Evolutionary conservation across 2,797 vertebrate genomes (phyloP).

Genomic region (Phalloptychus januarius): DNA sequence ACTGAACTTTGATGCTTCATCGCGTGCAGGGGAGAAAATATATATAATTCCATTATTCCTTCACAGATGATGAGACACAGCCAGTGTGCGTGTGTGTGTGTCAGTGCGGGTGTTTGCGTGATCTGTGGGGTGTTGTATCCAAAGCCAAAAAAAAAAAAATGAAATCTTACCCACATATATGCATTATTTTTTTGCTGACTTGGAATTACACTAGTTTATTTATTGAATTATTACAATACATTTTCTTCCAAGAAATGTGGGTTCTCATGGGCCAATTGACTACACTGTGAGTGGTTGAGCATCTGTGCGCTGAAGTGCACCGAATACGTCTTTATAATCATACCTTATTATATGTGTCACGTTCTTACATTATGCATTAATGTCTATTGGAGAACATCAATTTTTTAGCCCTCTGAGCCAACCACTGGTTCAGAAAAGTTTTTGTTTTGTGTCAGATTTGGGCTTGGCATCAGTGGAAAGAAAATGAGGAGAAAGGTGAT

Average conservation of each 20-base stretch:
- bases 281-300: conserved; percentile 57
- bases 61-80: conserved; percentile 86
- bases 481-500: not conserved
- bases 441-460: not conserved
- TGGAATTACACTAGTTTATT: conserved; percentile 74
- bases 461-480: not conserved
- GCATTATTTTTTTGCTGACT: conserved; percentile 63
- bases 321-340: conserved; percentile 54
- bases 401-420: conserved; percentile 16
- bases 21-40: conserved; percentile 75
- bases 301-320: conserved; percentile 50
- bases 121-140: conserved; percentile 36
- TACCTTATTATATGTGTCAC: conserved; percentile 56
- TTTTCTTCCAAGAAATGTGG: conserved; percentile 42
- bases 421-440: conserved; percentile 15
- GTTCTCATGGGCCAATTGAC: conserved; percentile 60
- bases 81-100: conserved; percentile 32
- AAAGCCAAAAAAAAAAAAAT: conserved; percentile 38
- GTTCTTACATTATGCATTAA: conserved; percentile 54
- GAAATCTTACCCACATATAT: conserved; percentile 25
- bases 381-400: conserved; percentile 33
- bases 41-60: conserved; percentile 91
- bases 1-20: conserved; percentile 83
- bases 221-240: conserved; percentile 76
- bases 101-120: conserved; percentile 33